phyloP scores from a whole-genome alignment of 2,888 invertebrate genomes.

The Hylaea fasciaria region DNA sequence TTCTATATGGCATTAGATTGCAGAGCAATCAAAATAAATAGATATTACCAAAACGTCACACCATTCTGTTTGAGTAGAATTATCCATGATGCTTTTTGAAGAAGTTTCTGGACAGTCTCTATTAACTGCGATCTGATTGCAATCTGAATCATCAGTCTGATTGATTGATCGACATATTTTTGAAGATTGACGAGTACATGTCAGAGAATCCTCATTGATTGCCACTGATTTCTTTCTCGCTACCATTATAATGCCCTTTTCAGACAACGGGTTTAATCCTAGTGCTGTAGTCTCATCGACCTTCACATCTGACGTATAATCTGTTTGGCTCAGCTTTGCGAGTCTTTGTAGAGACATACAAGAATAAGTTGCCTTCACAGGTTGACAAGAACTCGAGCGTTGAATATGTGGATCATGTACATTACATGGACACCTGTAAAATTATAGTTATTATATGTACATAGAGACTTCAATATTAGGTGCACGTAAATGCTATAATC shows the following conservation, averaged over 20 bases:
- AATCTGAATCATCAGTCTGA: not conserved
- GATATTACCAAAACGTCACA: conserved; percentile 61
- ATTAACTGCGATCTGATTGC: conserved; percentile 11
- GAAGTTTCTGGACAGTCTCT: conserved; percentile 22
- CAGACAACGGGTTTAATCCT: not conserved
- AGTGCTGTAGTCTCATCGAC: conserved; percentile 8
- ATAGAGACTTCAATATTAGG: too few relatives aligned
- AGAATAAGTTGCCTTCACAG: conserved; percentile 33
- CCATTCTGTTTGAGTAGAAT: conserved; percentile 66
- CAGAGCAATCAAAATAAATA: too few relatives aligned
- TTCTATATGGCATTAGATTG: too few relatives aligned
- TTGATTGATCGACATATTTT: not conserved
- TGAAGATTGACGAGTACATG: conserved; percentile 8
- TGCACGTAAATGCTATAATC: too few relatives aligned
- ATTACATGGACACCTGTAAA: conserved; percentile 32
- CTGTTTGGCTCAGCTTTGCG: conserved; percentile 9
- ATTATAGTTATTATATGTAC: not conserved
- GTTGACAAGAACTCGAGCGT: conserved; percentile 20
- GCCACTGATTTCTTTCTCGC: conserved; percentile 35
- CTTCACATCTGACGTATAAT: conserved; percentile 4
- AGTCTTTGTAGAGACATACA: conserved; percentile 29
- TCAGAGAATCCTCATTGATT: conserved; percentile 10
- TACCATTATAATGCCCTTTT: conserved; percentile 4
- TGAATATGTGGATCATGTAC: conserved; percentile 9
- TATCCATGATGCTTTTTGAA: conserved; percentile 31